Percentiles rank a stretch among this genome's conserved stretches.
Conservation (phyloP, 2,888 invertebrate genomes). For the Watsonalla cultraria region DNA sequence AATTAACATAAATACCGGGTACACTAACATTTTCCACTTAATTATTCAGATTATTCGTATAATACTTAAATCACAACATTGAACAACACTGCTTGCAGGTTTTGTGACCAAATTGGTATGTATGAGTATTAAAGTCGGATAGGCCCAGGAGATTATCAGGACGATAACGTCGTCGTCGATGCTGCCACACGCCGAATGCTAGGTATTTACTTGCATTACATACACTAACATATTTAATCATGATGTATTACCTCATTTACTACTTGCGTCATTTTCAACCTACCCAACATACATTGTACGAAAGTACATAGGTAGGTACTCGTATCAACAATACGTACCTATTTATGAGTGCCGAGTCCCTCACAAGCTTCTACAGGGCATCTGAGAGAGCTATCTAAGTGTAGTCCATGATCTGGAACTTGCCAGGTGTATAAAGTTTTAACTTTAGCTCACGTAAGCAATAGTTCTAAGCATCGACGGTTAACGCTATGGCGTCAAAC, state of each 20-base stretch:
- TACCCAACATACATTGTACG: too few species aligned
- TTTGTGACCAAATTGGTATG: conserved; percentile 24
- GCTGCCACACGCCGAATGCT: conserved; percentile 7
- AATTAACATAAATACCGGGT: conserved; percentile 34
- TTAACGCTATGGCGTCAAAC: too few species aligned
- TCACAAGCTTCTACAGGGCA: too few species aligned
- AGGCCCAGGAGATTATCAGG: conserved; percentile 38
- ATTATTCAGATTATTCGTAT: background rate
- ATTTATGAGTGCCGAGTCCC: too few species aligned
- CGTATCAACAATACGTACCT: too few species aligned
- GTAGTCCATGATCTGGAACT: too few species aligned
- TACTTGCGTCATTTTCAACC: background rate
- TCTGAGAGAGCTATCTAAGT: too few species aligned
- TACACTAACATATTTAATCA: background rate
- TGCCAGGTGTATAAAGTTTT: too few species aligned
- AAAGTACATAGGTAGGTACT: too few species aligned
- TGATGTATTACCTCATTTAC: background rate
- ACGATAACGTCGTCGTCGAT: background rate
- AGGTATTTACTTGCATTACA: background rate
- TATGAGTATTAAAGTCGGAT: conserved; percentile 18
- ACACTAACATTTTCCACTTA: conserved; percentile 4
- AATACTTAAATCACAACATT: conserved; percentile 13
- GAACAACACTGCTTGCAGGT: conserved; percentile 25
- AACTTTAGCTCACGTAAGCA: too few species aligned
- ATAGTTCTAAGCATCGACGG: too few species aligned